A percentile compares a stretch with the other conserved stretches of the same genome.
Evolutionary conservation across 2,113 vertebrate species (phyloP).

Genomic region (Paralichthys olivaceus): DNA sequence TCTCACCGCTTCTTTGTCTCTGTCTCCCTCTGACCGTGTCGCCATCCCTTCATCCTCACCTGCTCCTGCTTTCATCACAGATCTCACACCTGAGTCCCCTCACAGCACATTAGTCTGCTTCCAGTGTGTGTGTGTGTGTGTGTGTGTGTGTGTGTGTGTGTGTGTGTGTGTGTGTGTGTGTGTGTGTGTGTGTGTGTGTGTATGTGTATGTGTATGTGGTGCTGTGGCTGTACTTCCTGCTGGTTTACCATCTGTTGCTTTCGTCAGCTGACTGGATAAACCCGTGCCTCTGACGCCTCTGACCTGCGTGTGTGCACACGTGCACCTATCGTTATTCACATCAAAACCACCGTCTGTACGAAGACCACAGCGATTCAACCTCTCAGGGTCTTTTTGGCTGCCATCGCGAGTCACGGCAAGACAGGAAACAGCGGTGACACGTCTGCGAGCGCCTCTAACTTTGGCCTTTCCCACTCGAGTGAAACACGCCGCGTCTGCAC

Average conservation of each 20-base stretch:
- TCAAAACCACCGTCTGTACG: slow-evolving; percentile 41
- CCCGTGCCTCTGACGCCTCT: slow-evolving; percentile 53
- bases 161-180: slow-evolving; percentile 23
- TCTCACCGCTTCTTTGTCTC: slow-evolving; percentile 3
- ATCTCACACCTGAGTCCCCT: slow-evolving; percentile 64
- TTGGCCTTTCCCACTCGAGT: slow-evolving; percentile 39
- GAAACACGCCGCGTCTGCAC: slow-evolving; percentile 11
- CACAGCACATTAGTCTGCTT: slow-evolving; percentile 39
- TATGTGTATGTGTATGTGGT: slow-evolving; percentile 24
- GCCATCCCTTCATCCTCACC: slow-evolving; percentile 53
- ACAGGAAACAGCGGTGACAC: background rate
- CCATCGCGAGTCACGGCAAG: slow-evolving; percentile 34
- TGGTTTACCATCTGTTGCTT: slow-evolving; percentile 74
- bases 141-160: slow-evolving; percentile 1
- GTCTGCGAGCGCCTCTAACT: slow-evolving; percentile 3
- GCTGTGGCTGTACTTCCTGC: slow-evolving; percentile 60
- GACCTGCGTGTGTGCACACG: slow-evolving; percentile 39
- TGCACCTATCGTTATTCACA: slow-evolving; percentile 28
- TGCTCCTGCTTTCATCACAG: slow-evolving; percentile 59
- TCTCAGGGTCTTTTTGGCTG: background rate
- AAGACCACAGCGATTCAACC: slow-evolving; percentile 11
- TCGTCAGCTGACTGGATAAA: slow-evolving; percentile 70
- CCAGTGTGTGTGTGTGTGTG: slow-evolving; percentile 28
- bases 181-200: slow-evolving; percentile 1
- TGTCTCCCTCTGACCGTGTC: slow-evolving; percentile 32